Percentiles rank a stretch among this genome's conserved stretches.
Evolutionary conservation across 1,140 invertebrate species (phyloP).

Genomic region (Protaetia brevitarsis): DNA sequence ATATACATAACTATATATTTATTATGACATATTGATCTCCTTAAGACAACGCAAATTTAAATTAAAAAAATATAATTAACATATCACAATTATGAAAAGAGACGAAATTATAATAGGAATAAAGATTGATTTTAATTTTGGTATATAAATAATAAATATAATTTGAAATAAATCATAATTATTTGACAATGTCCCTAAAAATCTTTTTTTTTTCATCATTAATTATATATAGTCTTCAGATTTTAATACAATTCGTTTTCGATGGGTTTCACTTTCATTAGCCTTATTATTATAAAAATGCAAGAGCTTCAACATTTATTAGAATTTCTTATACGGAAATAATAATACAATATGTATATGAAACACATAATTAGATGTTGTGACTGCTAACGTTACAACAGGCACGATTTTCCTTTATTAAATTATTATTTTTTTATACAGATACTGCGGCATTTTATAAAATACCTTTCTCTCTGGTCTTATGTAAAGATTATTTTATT

Average conservation of each 20-base stretch:
- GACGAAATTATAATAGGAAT: background rate
- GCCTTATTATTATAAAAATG: background rate
- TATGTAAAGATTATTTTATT: too few species aligned
- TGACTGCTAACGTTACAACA: too few species aligned
- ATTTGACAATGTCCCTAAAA: background rate
- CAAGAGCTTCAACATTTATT: background rate
- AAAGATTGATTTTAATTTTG: too few species aligned
- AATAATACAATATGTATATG: background rate
- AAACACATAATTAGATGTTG: too few species aligned
- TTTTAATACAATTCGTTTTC: background rate
- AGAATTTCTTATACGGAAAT: background rate
- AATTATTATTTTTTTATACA: too few species aligned
- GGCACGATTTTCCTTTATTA: too few species aligned
- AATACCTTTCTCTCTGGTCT: too few species aligned
- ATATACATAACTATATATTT: background rate
- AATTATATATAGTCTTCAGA: background rate
- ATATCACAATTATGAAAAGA: constrained; percentile 7
- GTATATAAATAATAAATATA: too few species aligned
- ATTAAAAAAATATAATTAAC: background rate
- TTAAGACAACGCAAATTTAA: background rate
- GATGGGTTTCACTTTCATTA: background rate
- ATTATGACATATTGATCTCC: background rate
- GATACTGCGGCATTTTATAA: too few species aligned
- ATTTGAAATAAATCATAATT: too few species aligned
- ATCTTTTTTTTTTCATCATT: too few species aligned